Evolutionary conservation across 2,888 invertebrate species (phyloP), one percentile per base, ranked within the genome.

Genomic region (Erebia ligea): DNA sequence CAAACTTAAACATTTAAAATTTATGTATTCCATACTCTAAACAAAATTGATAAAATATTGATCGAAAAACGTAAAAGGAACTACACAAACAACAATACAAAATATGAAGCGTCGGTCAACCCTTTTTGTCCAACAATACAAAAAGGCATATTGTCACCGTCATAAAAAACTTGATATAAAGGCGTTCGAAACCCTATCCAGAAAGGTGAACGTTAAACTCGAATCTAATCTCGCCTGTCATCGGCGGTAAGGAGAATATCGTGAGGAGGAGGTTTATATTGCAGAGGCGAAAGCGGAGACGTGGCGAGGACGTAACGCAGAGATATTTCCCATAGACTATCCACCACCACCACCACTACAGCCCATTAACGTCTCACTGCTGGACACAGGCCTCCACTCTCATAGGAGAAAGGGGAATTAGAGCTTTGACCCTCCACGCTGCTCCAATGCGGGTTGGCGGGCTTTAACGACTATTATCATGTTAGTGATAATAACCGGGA

Each of bases 161-260:
- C 58, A 68, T 71, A 71, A 83, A 84, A 80, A 81, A 73, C 76
- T 72, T 76, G 80, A 82, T 73, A 74, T 76, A 75, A 76, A 74
- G 73, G 67, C 72, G 76, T 76, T 77, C 79, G 82, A 80, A 82
- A 84, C 79, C 76, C 74, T 81, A 81, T 78, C 76, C 75, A 76
- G 75, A 79, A 77, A 82, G 81, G 80, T 82, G 78, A 80, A 81
- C 74, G 78, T 76, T 80, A 80, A 84, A 85, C 83, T 83, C 80
- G 78, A 81, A 82, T 87, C 87, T 90, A 91, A 92, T 91, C 91
- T 83, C 71, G 80, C 79, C 89, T 91, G 91, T 92, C 92, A 91
- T 92, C 91, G 84, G 81, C 91, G 84, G 81, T 76, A 77, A 80
- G 78, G 81, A 84, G 54, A 88, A 89, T 88, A 89, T 86, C 83